phyloP scores from a whole-genome alignment of 2,797 vertebrate species.

The Poeciliopsis gracilis region DNA sequence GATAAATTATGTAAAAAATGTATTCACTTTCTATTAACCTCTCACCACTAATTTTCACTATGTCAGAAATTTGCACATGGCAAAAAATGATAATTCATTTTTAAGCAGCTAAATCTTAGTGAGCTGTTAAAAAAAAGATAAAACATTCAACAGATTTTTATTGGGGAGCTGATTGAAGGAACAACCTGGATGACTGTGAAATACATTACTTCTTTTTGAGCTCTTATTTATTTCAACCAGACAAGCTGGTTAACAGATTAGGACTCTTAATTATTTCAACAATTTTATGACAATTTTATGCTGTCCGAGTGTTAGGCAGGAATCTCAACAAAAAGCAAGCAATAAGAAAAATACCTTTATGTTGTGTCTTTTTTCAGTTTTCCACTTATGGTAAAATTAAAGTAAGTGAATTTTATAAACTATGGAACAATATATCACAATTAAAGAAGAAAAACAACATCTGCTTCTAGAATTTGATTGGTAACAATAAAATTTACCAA shows the following conservation, averaged over 20 bases:
- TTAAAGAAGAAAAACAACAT: not conserved
- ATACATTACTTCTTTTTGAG: not conserved
- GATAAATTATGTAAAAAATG: not conserved
- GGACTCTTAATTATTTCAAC: not conserved
- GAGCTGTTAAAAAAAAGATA: not conserved
- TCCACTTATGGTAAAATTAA: not conserved
- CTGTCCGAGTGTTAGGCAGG: not conserved
- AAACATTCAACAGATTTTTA: not conserved
- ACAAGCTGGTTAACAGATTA: not conserved
- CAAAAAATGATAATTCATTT: not conserved
- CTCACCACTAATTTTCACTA: not conserved
- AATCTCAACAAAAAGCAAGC: not conserved
- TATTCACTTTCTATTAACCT: not conserved
- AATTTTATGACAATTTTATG: not conserved
- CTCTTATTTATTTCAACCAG: not conserved
- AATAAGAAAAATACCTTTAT: not conserved
- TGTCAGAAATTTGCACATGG: not conserved
- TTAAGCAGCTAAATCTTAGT: not conserved
- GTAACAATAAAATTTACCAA: not conserved
- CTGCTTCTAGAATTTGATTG: not conserved
- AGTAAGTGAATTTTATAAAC: not conserved
- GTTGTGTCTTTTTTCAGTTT: not conserved
- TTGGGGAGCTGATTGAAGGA: not conserved
- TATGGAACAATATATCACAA: not conserved
- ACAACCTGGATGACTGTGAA: not conserved